Evolutionary conservation across 64 coral and sea anemone genomes (phyloP).

Genomic region (Exaiptasia diaphana): DNA sequence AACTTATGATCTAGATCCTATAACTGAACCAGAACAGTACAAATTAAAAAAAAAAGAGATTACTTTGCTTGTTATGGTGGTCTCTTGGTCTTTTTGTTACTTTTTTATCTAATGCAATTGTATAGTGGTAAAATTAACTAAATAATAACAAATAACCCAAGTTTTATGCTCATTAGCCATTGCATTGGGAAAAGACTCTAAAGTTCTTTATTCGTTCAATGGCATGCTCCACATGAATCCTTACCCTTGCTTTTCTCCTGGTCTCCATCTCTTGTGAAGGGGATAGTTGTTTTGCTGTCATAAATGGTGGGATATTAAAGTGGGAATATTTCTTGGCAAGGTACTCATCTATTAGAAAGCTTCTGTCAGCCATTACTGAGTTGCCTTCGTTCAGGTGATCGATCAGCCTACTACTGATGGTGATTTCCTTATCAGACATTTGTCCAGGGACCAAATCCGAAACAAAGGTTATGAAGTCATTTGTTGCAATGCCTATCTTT

Average conservation of each 20-base stretch:
- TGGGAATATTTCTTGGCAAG: constrained; percentile 15
- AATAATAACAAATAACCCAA: constrained; percentile 22
- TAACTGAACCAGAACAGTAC: too few species aligned
- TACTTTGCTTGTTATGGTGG: too few species aligned
- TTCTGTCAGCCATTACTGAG: background rate
- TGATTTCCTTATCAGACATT: background rate
- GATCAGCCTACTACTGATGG: background rate
- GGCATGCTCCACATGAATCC: constrained; percentile 24
- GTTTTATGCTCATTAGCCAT: constrained; percentile 17
- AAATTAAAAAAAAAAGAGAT: too few species aligned
- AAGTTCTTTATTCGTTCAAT: constrained; percentile 27
- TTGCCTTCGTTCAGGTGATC: background rate
- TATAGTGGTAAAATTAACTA: background rate
- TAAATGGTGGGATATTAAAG: constrained; percentile 7
- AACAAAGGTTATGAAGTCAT: background rate
- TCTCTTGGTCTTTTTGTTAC: too few species aligned
- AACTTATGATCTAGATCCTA: too few species aligned
- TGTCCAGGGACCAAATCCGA: background rate
- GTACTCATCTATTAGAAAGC: background rate
- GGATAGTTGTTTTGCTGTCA: constrained; percentile 4
- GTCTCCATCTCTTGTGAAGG: constrained; percentile 7
- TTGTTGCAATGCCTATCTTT: constrained; percentile 24
- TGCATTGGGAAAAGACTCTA: background rate
- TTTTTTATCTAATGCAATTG: background rate
- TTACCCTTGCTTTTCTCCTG: constrained; percentile 1